Percentiles rank a stretch among this genome's conserved stretches.
These are phyloP conservation scores for Urocynchramus pylzowi DNA, from an alignment of 2,113 vertebrate species.

Conservation along the genomic window DNA sequence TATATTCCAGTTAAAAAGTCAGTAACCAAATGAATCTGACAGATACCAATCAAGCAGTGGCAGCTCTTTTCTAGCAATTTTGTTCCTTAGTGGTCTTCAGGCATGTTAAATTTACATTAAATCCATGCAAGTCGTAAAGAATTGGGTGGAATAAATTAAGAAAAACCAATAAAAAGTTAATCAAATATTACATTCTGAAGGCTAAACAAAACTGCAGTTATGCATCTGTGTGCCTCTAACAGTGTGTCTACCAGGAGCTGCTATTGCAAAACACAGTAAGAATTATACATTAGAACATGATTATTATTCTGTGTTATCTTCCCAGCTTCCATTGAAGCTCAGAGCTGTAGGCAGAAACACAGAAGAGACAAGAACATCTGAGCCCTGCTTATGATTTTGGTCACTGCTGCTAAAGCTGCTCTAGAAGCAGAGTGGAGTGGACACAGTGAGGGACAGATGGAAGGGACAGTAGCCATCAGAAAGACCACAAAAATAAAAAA, in stretches of 20 bases:
- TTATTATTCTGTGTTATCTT: background rate
- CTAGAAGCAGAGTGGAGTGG: background rate
- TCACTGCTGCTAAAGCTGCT: background rate
- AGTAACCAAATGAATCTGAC: background rate
- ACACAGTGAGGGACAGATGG: background rate
- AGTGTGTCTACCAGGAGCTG: background rate
- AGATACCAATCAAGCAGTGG: background rate
- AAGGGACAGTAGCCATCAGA: background rate
- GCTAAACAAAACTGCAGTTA: background rate
- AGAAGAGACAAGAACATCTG: background rate
- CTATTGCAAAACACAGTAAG: background rate
- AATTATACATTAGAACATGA: background rate
- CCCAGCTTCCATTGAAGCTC: background rate
- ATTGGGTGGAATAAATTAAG: background rate
- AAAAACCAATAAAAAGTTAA: background rate
- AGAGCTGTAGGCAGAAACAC: background rate
- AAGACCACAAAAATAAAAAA: background rate
- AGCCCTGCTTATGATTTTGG: background rate
- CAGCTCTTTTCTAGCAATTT: background rate
- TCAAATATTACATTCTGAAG: background rate
- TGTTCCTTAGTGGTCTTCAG: background rate
- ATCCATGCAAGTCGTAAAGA: background rate
- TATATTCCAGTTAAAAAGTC: slow-evolving; percentile 23
- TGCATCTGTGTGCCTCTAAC: background rate
- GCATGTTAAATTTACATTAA: background rate